Base-by-base conservation (phyloP, 2,113 vertebrate genomes). In the Crotalus tigris region DNA sequence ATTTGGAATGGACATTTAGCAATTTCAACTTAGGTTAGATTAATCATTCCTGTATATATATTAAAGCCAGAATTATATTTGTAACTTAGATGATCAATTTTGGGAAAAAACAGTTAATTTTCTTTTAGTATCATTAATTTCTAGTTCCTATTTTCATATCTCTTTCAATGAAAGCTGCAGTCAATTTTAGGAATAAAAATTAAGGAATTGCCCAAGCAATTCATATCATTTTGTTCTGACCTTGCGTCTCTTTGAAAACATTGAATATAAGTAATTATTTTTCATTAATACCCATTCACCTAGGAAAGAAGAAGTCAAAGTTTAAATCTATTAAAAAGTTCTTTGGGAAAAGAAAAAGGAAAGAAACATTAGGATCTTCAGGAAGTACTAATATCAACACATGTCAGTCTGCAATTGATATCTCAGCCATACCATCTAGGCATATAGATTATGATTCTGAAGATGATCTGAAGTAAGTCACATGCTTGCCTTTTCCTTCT, bases 231-330 rank as follows among this genome's bases (percentile, higher is more conserved):
- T 81, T 44, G 69, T 44, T n/a, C 44, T 89, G 33, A 61, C 7
- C 24, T 51, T 51, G 89, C 17, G 10, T 69, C 89, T 69, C 59
- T 59, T 53, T 0, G 29, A 19, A 92, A 94, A 92, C 15, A 87
- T 24, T 9, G 1, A 5, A 19, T 91, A 58, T 55, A 88, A 93
- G 81, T 33, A 53, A 53, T 90, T 26, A 54, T 53, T 12, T 94
- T 64, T 88, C 64, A 29, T 95, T 95, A 92, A 21, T 94, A 91
- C 90, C 93, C 92, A 87, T 96, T 94, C 89, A 19, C 87, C 54
- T 93, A 99, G 98, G 98, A 96, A 98, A 97, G 97, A 99, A 98
- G 96, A 98, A 98, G 93, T 99, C 98, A 0, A 99, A 98, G 95
- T 97, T 99, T 90, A 99, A 98, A 95, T 97, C 97, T 23, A 97